Evolutionary conservation across 2,888 invertebrate genomes (phyloP).

Genomic region (Hirtodrosophila alboralis): DNA sequence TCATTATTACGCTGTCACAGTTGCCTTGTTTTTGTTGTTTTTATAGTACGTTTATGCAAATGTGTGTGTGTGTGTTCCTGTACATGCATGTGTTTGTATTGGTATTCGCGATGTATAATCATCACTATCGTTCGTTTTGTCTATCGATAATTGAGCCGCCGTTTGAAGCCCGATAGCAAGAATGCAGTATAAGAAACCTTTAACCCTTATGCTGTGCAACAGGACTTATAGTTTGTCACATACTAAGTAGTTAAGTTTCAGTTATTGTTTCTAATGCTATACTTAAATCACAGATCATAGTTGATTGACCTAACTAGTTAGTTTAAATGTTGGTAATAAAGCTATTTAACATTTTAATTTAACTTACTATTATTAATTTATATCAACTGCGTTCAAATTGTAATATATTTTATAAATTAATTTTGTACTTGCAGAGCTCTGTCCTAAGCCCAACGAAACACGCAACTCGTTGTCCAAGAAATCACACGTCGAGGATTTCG

Average conservation of each 20-base stretch:
- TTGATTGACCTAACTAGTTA: too few relatives aligned
- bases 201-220: slow-evolving; percentile 23
- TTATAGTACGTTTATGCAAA: slow-evolving; percentile 20
- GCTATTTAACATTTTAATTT: too few relatives aligned
- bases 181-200: slow-evolving; percentile 19
- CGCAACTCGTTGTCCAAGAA: slow-evolving; percentile 90
- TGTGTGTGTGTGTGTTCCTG: slow-evolving; percentile 11
- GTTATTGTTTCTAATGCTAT: too few relatives aligned
- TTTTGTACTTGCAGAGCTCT: slow-evolving; percentile 88
- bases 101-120: slow-evolving; percentile 49
- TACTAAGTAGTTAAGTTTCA: too few relatives aligned
- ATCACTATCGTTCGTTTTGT: slow-evolving; percentile 23
- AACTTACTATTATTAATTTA: too few relatives aligned
- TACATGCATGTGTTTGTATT: slow-evolving; percentile 20
- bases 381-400: too few relatives aligned
- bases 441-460: slow-evolving; percentile 92
- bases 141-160: slow-evolving; percentile 66
- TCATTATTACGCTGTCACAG: slow-evolving; percentile 45
- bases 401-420: not conserved
- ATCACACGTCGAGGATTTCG: slow-evolving; percentile 94
- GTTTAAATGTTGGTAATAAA: too few relatives aligned
- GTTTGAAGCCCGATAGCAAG: slow-evolving; percentile 59
- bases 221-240: too few relatives aligned
- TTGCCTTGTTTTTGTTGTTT: slow-evolving; percentile 48
- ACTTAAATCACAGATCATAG: too few relatives aligned